Evolutionary conservation across 2,888 invertebrate species (phyloP).

Genomic region (Theodoxus fluviatilis): DNA sequence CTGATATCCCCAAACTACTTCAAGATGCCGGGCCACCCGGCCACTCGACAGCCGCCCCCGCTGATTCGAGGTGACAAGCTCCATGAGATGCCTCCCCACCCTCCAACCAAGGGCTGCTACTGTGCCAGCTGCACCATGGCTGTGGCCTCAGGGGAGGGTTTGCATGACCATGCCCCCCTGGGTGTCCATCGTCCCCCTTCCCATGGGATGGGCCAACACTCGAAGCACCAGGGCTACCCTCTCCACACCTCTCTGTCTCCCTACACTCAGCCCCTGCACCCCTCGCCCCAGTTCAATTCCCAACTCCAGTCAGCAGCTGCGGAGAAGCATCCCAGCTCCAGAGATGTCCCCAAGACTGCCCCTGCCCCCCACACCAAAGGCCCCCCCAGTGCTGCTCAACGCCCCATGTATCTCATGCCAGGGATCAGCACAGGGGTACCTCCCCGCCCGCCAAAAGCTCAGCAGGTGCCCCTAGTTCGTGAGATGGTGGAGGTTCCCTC

Average conservation of each 20-base stretch:
- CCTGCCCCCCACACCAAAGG: not conserved
- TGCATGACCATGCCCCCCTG: too few relatives aligned
- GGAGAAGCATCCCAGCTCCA: not conserved
- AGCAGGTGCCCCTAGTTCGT: too few relatives aligned
- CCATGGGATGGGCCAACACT: not conserved
- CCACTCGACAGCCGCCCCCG: conserved; percentile 10
- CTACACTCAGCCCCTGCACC: not conserved
- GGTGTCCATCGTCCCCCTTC: not conserved
- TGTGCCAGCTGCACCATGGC: conserved; percentile 26
- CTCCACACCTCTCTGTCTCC: not conserved
- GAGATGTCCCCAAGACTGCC: not conserved
- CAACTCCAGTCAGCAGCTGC: not conserved
- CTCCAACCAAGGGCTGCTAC: conserved; percentile 25
- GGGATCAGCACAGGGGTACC: too few relatives aligned
- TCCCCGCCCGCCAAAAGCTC: too few relatives aligned
- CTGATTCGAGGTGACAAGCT: conserved; percentile 20
- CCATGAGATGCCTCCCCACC: conserved; percentile 22
- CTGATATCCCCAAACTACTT: not conserved
- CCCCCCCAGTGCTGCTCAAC: too few relatives aligned
- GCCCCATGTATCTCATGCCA: too few relatives aligned
- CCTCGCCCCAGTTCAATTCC: not conserved
- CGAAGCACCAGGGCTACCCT: not conserved
- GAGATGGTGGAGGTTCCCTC: too few relatives aligned
- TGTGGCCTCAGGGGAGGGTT: too few relatives aligned
- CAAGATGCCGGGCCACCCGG: too few relatives aligned